Evolutionary conservation across 2,113 vertebrate genomes (phyloP).

Genomic region (Labeo rohita): DNA sequence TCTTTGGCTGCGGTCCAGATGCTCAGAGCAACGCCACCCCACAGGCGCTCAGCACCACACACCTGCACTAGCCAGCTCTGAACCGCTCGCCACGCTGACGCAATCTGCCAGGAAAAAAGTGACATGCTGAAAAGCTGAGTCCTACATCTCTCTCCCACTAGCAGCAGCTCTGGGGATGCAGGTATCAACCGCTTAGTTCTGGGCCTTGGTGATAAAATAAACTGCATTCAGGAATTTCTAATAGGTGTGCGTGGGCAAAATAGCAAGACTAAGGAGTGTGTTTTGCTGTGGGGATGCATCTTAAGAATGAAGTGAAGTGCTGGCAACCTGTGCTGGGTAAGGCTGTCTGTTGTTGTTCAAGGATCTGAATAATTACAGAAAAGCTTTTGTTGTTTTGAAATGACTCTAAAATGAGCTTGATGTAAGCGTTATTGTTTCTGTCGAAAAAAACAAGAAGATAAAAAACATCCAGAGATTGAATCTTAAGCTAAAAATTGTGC

Average conservation of each 20-base stretch:
- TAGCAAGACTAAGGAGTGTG: constrained; percentile 19
- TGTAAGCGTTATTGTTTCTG: not conserved
- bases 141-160: constrained; percentile 21
- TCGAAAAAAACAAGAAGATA: not conserved
- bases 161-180: constrained; percentile 6
- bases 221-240: constrained; percentile 28
- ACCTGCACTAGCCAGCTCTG: constrained; percentile 36
- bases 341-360: not conserved
- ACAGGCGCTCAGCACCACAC: constrained; percentile 25
- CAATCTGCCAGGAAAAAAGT: not conserved
- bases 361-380: not conserved
- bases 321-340: not conserved
- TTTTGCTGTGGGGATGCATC: not conserved
- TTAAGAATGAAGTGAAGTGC: constrained; percentile 21
- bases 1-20: constrained; percentile 52
- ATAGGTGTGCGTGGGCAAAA: constrained; percentile 21
- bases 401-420: not conserved
- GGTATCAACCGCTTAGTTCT: constrained; percentile 6
- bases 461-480: not conserved
- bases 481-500: not conserved
- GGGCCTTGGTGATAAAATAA: constrained; percentile 45
- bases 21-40: constrained; percentile 45
- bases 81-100: constrained; percentile 21
- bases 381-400: not conserved
- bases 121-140: constrained; percentile 33